Evolutionary conservation across 1,140 invertebrate genomes (phyloP).

Genomic region (Drosophila saltans): DNA sequence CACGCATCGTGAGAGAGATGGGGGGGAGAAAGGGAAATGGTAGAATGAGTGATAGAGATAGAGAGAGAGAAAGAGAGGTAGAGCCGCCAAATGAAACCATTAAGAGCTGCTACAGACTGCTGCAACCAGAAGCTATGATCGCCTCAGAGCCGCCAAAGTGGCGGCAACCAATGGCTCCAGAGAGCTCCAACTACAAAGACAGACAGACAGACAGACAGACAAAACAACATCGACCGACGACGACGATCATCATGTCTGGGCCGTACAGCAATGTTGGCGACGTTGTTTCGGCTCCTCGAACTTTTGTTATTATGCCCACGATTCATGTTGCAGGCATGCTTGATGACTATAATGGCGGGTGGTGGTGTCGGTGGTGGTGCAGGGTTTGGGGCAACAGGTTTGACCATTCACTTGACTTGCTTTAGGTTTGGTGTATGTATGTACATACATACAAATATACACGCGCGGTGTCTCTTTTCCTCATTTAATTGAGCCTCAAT

Average conservation of each 20-base stretch:
- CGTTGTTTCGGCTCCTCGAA: slow-evolving; percentile 68
- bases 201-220: slow-evolving; percentile 52
- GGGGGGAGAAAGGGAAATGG: not conserved
- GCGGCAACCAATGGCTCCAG: slow-evolving; percentile 47
- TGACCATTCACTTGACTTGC: slow-evolving; percentile 65
- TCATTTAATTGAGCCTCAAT: slow-evolving; percentile 10
- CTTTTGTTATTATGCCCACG: slow-evolving; percentile 79
- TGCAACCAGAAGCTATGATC: slow-evolving; percentile 80
- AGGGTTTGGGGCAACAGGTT: slow-evolving; percentile 64
- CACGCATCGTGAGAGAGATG: slow-evolving; percentile 18
- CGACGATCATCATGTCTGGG: slow-evolving; percentile 79
- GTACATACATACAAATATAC: too few species aligned
- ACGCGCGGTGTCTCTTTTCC: not conserved
- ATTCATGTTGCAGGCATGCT: slow-evolving; percentile 47
- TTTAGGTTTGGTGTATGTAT: slow-evolving; percentile 14
- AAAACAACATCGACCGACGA: slow-evolving; percentile 48
- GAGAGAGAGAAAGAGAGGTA: not conserved
- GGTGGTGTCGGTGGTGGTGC: slow-evolving; percentile 12
- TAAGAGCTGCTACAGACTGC: slow-evolving; percentile 63
- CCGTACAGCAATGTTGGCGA: slow-evolving; percentile 73
- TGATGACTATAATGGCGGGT: slow-evolving; percentile 38
- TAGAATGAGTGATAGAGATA: not conserved
- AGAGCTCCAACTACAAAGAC: slow-evolving; percentile 66
- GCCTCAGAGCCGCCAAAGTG: slow-evolving; percentile 67
- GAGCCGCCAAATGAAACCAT: slow-evolving; percentile 75